Evolutionary conservation across 1,140 invertebrate species (phyloP).

Genomic region (Euglossa dilemma): DNA sequence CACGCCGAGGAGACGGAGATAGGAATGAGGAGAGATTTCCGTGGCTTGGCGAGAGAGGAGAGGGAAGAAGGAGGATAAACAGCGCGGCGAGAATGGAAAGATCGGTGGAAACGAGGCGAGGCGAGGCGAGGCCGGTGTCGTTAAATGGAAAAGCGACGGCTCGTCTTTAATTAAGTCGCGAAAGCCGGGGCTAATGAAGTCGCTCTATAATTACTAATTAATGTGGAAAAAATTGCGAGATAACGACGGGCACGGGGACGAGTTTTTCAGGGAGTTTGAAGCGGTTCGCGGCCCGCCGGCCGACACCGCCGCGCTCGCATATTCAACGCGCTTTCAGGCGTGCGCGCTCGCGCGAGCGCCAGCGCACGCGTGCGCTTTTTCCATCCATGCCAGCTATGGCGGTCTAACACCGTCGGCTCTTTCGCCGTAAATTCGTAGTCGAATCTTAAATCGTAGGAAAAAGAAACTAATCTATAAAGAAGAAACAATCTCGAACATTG

Average conservation of each 20-base stretch:
- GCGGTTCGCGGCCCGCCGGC: slow-evolving; percentile 20
- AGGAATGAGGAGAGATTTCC: no score
- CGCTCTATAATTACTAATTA: slow-evolving; percentile 54
- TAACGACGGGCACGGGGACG: slow-evolving; percentile 28
- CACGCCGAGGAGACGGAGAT: neutral
- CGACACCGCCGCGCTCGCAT: neutral
- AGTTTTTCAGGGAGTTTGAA: slow-evolving; percentile 40
- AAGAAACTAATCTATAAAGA: neutral
- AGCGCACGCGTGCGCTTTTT: neutral
- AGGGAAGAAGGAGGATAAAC: neutral
- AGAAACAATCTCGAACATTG: no score
- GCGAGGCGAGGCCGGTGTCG: neutral
- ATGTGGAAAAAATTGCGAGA: slow-evolving; percentile 38
- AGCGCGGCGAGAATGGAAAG: neutral
- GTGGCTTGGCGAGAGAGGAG: neutral
- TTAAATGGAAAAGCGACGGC: slow-evolving; percentile 27
- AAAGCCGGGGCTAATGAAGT: slow-evolving; percentile 34
- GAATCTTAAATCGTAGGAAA: neutral
- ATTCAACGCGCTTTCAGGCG: slow-evolving; percentile 2
- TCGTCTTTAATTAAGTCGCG: slow-evolving; percentile 46
- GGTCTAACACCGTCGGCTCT: neutral
- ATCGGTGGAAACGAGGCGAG: neutral
- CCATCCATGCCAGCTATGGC: neutral
- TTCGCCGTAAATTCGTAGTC: neutral
- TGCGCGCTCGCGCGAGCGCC: neutral